phyloP scores from a whole-genome alignment of 2,888 invertebrate genomes.

The Poecilus cupreus region DNA sequence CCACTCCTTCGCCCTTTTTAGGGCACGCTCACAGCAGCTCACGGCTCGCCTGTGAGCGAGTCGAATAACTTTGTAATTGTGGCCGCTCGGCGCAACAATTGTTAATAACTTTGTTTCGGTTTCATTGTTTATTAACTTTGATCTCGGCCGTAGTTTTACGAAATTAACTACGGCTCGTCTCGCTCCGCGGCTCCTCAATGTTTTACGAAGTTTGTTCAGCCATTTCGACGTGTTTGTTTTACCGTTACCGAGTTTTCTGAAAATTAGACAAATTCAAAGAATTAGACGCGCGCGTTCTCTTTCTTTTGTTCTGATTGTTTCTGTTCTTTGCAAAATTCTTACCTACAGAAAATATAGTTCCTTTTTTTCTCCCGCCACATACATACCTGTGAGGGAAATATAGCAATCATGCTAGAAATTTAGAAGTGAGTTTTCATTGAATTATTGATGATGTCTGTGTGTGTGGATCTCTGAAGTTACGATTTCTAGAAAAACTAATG shows the following conservation, averaged over 20 bases:
- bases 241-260: slow-evolving; percentile 1
- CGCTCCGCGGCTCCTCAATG: background rate
- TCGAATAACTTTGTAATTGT: slow-evolving; percentile 50
- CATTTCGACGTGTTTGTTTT: slow-evolving; percentile 41
- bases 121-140: slow-evolving; percentile 59
- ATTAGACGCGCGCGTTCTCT: slow-evolving; percentile 1
- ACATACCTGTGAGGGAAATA: no score
- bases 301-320: background rate
- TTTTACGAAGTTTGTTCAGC: slow-evolving; percentile 43
- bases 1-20: slow-evolving; percentile 42
- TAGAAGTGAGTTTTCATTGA: no score
- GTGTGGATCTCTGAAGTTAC: no score
- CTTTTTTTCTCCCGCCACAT: no score
- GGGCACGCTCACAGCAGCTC: background rate
- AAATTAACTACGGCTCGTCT: slow-evolving; percentile 48
- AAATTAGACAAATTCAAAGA: slow-evolving; percentile 40
- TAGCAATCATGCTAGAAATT: no score
- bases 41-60: slow-evolving; percentile 5
- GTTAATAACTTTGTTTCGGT: slow-evolving; percentile 58
- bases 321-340: background rate
- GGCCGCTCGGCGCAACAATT: slow-evolving; percentile 55
- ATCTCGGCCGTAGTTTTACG: slow-evolving; percentile 56
- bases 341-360: background rate
- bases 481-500: no score
- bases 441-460: no score